Conservation (phyloP, 2,888 invertebrate species). For the Ecliptopera silaceata region DNA sequence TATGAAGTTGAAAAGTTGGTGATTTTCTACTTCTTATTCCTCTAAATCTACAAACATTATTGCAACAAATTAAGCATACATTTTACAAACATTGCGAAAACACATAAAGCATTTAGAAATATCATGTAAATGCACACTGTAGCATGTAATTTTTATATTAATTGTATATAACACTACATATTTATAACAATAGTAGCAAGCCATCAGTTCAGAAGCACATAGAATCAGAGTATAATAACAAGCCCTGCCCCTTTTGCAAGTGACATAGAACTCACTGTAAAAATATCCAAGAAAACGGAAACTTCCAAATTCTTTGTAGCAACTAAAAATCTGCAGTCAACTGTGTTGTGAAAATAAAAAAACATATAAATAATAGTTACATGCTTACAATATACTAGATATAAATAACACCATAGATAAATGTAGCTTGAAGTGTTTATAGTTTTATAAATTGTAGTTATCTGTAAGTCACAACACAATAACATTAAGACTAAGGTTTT, state of each 20-base stretch:
- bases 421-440: too few species aligned
- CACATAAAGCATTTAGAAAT: background rate
- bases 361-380: conserved; percentile 8
- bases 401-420: too few species aligned
- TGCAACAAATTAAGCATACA: too few species aligned
- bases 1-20: too few species aligned
- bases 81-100: too few species aligned
- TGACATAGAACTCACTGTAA: conserved; percentile 46
- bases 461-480: conserved; percentile 14
- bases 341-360: conserved; percentile 26
- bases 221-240: conserved; percentile 1
- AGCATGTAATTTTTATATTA: too few species aligned
- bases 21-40: too few species aligned
- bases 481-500: background rate
- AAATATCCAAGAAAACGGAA: conserved; percentile 12
- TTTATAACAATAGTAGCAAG: background rate
- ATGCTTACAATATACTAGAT: too few species aligned
- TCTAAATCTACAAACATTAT: too few species aligned
- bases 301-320: conserved; percentile 17
- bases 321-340: conserved; percentile 25
- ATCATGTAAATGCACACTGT: background rate
- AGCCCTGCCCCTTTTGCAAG: conserved; percentile 23
- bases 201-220: conserved; percentile 2
- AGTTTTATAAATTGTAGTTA: background rate
- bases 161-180: background rate